Evolutionary conservation across 1,140 invertebrate species (phyloP).

Genomic region (Drosophila lowei): DNA sequence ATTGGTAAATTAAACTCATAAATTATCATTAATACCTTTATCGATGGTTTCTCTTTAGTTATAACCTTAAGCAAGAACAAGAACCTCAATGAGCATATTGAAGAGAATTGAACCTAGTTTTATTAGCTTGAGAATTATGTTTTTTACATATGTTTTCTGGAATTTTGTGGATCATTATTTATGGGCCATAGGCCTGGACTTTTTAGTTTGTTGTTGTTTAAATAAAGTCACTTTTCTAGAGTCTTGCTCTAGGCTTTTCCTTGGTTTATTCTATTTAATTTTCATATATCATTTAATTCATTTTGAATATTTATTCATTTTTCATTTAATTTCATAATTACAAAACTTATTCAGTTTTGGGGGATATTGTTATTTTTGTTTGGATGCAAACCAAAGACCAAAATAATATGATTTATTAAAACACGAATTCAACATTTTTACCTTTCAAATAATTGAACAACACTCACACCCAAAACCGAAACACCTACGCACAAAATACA

Average conservation of each 20-base stretch:
- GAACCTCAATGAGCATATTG: neutral
- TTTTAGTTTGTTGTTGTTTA: too few relatives aligned
- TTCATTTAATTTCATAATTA: conserved; percentile 27
- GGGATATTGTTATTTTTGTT: conserved; percentile 11
- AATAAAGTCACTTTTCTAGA: too few relatives aligned
- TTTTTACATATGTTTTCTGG: neutral
- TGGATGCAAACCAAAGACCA: conserved; percentile 7
- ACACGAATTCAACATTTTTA: conserved; percentile 60
- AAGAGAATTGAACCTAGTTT: too few relatives aligned
- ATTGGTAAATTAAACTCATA: conserved; percentile 64
- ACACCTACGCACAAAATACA: conserved; percentile 47
- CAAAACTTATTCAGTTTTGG: conserved; percentile 4
- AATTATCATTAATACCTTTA: conserved; percentile 36
- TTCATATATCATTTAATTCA: conserved; percentile 8
- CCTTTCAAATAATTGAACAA: conserved; percentile 45
- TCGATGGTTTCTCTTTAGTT: conserved; percentile 38
- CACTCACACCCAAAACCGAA: conserved; percentile 21
- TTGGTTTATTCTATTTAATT: neutral
- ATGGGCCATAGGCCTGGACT: too few relatives aligned
- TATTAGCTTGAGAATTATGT: too few relatives aligned
- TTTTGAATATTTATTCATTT: neutral
- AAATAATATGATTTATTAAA: conserved; percentile 69
- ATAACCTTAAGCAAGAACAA: conserved; percentile 15
- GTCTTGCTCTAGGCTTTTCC: conserved; percentile 6
- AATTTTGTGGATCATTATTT: neutral